Evolutionary conservation across 2,113 vertebrate species (phyloP), one percentile per base, ranked within the genome.

Genomic region (Empidonax traillii): DNA sequence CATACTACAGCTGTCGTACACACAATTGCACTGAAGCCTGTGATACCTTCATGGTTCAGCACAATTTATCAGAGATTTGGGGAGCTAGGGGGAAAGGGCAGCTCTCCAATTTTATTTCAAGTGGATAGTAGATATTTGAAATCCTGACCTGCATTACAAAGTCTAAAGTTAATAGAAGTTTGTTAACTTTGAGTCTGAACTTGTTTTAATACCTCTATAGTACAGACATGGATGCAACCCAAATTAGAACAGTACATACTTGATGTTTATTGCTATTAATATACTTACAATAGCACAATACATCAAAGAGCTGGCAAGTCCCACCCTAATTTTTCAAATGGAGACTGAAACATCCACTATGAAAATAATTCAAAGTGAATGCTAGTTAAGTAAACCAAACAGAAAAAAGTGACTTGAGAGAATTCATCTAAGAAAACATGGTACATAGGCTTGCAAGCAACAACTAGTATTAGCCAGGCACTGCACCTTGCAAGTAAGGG

Each of bases 21-120:
- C 67, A 89, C 16, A 8, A 73, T 92, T 95, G 61, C 94, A 56
- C 67, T 27, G 67, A 19, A 81, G n/a, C 23, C 62, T 79, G 62
- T 44, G 58, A 83, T 41, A 41, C 49, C 77, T 89, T 85, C 93
- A 59, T 28, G 39, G 90, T 58, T 95, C 93, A 94, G 90, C 51
- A 92, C 51, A 84, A 91, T 85, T 93, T 86, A 61, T 95, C 87
- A 90, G 63, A 82, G 68, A 56, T 90, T 92, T 88, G 47, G 75
- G 67, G 73, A 95, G 72, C 69, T 41, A 47, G 46, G 44, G 41
- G 65, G n/a, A 93, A 86, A 97, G 82, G 84, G 66, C 58, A 96
- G 22, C 33, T 76, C 90, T 93, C 46, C 27, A 44, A 85, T 93
- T 95, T 87, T 91, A 80, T 33, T 83, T 84, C 77, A 61, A 47